phyloP scores from a whole-genome alignment of 2,888 invertebrate species.

The Arge pagana region DNA sequence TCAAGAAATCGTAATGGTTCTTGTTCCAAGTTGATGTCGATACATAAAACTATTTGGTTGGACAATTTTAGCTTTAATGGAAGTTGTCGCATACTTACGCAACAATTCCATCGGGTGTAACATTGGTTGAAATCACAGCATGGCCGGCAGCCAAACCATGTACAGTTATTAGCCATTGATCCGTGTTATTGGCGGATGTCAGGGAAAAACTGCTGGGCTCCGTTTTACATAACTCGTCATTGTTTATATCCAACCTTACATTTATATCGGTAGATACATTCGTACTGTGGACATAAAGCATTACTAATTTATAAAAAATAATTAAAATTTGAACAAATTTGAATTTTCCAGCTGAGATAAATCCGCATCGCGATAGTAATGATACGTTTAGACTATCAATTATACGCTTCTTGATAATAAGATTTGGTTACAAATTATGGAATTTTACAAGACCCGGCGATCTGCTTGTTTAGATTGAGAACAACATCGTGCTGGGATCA shows the following conservation, averaged over 20 bases:
- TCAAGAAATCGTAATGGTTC: too few relatives aligned
- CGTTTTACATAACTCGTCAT: constrained; percentile 67
- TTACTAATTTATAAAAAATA: not conserved
- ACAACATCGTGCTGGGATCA: too few relatives aligned
- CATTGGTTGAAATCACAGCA: constrained; percentile 67
- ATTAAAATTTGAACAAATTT: not conserved
- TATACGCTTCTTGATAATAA: too few relatives aligned
- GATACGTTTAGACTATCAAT: too few relatives aligned
- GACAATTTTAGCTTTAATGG: too few relatives aligned
- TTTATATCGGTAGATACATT: constrained; percentile 58
- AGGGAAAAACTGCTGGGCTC: constrained; percentile 60
- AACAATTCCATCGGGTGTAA: constrained; percentile 61
- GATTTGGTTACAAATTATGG: too few relatives aligned
- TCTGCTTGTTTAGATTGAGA: too few relatives aligned
- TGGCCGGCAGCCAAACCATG: constrained; percentile 71
- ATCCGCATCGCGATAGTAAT: too few relatives aligned
- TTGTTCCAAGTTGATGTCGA: too few relatives aligned
- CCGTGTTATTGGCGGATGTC: constrained; percentile 51
- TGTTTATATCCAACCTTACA: constrained; percentile 66
- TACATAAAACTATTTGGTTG: too few relatives aligned
- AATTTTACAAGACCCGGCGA: too few relatives aligned
- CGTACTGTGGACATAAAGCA: too few relatives aligned
- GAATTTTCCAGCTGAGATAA: not conserved
- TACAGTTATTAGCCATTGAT: constrained; percentile 60
- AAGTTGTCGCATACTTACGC: constrained; percentile 60